Base-by-base conservation (phyloP, 2,888 invertebrate genomes). In the Pseudolycoriella hygida region DNA sequence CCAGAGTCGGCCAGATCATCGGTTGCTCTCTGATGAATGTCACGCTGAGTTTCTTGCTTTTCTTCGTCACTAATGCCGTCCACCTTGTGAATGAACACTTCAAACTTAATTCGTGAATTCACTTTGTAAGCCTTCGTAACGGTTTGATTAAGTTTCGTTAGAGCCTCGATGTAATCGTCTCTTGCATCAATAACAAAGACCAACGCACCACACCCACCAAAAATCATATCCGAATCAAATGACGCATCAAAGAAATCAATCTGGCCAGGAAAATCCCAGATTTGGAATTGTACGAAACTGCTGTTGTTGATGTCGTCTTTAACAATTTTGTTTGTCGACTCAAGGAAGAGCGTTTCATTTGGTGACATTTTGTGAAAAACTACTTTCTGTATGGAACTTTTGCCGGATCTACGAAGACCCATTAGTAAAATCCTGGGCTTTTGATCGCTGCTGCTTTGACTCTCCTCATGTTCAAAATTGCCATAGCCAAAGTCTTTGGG, bases 301-400 rank as follows among this genome's bases (percentile, higher is more conserved):
- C 75, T 75, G 65, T 94, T 94, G 56, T 90, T 90, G 50, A 98
- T 92, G 60, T 96, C 94, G 68, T 98, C 96, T 67, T 94, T 96
- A 3, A 93, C 88, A 54, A 98, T 92, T 73, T 97, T 93, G 63
- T 92, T 94, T 43, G 97, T 99, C 52, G 94, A 94, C 65, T 98
- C 98, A 51, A 98, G 69, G 62, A 98, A 98, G 45, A 98, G 70
- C 1, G 98, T 99, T 69, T 99, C 98, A 68, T 97, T 98, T 2
- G 98, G 98, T 2, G 97, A 94, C 92, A 99, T 98, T 70, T 99
- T 99, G 65, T 98, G 97, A 63, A 99, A 99, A n/a, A 99, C 98
- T 3, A 99, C 98, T 72, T 98, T 97, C 62, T 96, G 93, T 58
- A 98, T 98, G 1, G 97, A 98, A 44, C 97, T 96, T 66, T 98